Evolutionary conservation across 2,888 invertebrate genomes (phyloP).

Genomic region (Silvanus unidentatus): DNA sequence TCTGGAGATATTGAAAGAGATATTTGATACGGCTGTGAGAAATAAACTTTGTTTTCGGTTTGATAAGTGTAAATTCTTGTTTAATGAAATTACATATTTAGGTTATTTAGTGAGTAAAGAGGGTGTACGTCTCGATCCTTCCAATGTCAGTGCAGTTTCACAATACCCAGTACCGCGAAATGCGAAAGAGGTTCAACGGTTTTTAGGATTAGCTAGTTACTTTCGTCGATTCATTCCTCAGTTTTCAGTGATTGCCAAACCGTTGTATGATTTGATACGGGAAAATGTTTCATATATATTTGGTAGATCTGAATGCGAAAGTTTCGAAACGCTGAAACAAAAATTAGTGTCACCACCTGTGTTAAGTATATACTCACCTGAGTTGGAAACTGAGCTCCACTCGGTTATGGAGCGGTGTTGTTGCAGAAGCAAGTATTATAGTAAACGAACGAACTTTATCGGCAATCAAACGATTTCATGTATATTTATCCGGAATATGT

Average conservation of each 20-base stretch:
- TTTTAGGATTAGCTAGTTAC: conserved; percentile 21
- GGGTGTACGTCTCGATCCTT: conserved; percentile 5
- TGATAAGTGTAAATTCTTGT: conserved; percentile 27
- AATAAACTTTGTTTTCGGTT: conserved; percentile 20
- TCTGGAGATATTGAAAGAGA: conserved; percentile 16
- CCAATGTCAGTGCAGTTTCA: conserved; percentile 10
- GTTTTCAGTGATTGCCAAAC: conserved; percentile 19
- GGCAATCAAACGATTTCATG: conserved; percentile 16
- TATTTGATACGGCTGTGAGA: conserved; percentile 11
- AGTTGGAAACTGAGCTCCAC: neutral
- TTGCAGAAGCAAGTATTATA: conserved; percentile 1
- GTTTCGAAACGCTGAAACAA: neutral
- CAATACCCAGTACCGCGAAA: conserved; percentile 14
- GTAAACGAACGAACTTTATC: conserved; percentile 13
- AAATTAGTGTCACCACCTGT: neutral
- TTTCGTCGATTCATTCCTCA: conserved; percentile 20
- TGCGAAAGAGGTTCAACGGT: conserved; percentile 12
- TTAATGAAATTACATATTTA: conserved; percentile 9
- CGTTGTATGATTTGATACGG: conserved; percentile 17
- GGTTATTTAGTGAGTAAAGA: neutral
- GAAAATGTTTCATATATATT: neutral
- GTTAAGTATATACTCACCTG: neutral
- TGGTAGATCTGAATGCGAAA: neutral
- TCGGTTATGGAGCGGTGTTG: neutral
- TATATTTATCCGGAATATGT: conserved; percentile 11